phyloP scores from a whole-genome alignment of 64 coral and sea anemone species.

The Montipora efflorescens region DNA sequence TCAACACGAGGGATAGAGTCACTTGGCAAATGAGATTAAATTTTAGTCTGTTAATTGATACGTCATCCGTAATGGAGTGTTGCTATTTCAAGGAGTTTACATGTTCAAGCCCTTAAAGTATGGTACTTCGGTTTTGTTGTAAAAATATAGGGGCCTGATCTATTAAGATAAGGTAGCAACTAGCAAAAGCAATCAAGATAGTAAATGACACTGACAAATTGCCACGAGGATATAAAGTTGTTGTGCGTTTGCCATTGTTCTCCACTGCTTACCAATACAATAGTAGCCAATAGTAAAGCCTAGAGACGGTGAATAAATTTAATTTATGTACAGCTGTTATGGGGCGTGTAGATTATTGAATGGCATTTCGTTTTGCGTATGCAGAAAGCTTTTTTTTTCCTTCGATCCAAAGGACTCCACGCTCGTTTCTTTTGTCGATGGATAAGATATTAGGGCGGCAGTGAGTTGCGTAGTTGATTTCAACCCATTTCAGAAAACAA shows the following conservation, averaged over 20 bases:
- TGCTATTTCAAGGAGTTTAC: background rate
- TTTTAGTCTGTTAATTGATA: too few relatives aligned
- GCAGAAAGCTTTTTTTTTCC: too few relatives aligned
- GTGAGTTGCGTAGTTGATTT: background rate
- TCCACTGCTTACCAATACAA: too few relatives aligned
- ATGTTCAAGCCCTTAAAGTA: background rate
- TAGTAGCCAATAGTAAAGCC: too few relatives aligned
- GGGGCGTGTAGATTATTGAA: too few relatives aligned
- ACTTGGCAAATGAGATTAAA: too few relatives aligned
- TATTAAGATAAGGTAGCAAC: background rate
- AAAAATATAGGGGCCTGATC: background rate
- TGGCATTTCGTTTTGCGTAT: too few relatives aligned
- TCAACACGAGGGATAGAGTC: too few relatives aligned
- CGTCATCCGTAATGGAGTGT: background rate
- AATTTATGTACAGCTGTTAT: too few relatives aligned
- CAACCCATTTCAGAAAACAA: background rate
- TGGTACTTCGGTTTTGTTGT: background rate
- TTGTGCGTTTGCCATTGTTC: background rate
- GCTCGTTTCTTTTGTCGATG: too few relatives aligned
- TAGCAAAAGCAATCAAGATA: background rate
- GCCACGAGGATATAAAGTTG: background rate
- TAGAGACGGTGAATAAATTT: too few relatives aligned
- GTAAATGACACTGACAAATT: background rate
- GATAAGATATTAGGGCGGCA: background rate
- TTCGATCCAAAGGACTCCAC: too few relatives aligned